Evolutionary conservation across 2,113 vertebrate species (phyloP), one percentile per base, ranked within the genome.

Genomic region (Brachyhypopomus gauderio): DNA sequence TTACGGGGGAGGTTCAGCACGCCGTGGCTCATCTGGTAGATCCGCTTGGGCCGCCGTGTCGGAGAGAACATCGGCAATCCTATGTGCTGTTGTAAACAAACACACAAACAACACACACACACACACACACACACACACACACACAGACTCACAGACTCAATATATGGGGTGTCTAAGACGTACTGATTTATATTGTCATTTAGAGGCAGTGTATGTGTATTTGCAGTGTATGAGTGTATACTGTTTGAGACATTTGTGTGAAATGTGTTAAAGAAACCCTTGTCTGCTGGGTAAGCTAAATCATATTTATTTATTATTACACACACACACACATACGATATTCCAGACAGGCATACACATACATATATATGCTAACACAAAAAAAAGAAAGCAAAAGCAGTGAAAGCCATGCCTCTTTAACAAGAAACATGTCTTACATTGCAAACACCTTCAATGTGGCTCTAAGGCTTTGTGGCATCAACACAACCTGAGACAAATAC

Each of bases 1-100:
- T 96, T 95, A 16, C 95, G 92, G 0, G 95, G 94, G 85, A 98
- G 92, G 91, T 98, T 98, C 48, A 98, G 93, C 59, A 98, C 96
- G 0, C 95, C 95, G 71, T 94, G 91, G 60, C 91, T 96, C 96
- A 98, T 97, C 89, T 96, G 96, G 83, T 94, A 91, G 5, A 98
- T 95, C 76, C 96, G 85, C 48, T 88, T 94, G 0, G 96, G 97
- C 5, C 95, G 95, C 19, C 84, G 77, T 4, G 91, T 88, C 0
- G 74, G 85, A 0, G 95, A 92, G 48, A 98, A 98, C 96, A 98
- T 98, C 25, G 96, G 91, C 75, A 98, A 91, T 19, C 97, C 97
- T 0, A 98, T 96, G 90, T 99, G 97, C 97, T 99, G 64, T 1
- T 17, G 20, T 59, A 27, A 56, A 4, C 66, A 45, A 41, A 80